These are phyloP conservation scores for Brachionus koreanus DNA, from an alignment of 1,140 invertebrate species.

Conservation along the genomic window DNA sequence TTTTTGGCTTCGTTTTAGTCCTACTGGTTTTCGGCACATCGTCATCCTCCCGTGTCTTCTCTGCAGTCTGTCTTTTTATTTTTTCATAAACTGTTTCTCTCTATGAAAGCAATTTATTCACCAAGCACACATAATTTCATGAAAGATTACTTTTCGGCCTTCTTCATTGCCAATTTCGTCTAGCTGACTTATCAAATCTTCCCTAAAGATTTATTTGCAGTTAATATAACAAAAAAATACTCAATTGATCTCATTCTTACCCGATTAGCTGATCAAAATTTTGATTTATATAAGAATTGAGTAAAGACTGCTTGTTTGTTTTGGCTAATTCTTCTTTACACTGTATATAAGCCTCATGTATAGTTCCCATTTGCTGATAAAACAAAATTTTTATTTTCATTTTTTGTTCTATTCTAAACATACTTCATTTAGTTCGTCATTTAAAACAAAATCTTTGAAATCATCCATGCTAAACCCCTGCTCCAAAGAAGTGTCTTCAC, in stretches of 20 bases:
- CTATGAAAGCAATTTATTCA: background rate
- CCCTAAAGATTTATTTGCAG: background rate
- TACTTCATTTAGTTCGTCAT: slow-evolving; percentile 38
- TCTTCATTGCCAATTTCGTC: background rate
- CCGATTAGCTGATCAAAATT: slow-evolving; percentile 24
- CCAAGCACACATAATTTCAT: background rate
- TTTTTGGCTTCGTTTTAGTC: background rate
- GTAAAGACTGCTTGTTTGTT: background rate
- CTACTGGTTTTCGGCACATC: background rate
- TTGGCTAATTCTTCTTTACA: slow-evolving; percentile 34
- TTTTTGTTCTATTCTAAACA: background rate
- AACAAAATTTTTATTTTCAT: background rate
- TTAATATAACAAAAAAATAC: background rate
- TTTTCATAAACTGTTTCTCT: slow-evolving; percentile 1
- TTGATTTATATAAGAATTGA: slow-evolving; percentile 1
- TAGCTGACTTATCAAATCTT: background rate
- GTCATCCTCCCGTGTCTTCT: background rate
- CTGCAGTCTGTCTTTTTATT: background rate
- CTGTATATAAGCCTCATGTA: slow-evolving; percentile 41
- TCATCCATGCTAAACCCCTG: background rate
- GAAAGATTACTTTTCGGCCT: background rate
- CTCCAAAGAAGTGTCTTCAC: background rate
- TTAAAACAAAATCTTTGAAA: slow-evolving; percentile 33
- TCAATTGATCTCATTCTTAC: background rate
- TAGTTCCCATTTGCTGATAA: slow-evolving; percentile 39